Conservation (phyloP, 2,113 vertebrate species). For the Ctenomys sociabilis region DNA sequence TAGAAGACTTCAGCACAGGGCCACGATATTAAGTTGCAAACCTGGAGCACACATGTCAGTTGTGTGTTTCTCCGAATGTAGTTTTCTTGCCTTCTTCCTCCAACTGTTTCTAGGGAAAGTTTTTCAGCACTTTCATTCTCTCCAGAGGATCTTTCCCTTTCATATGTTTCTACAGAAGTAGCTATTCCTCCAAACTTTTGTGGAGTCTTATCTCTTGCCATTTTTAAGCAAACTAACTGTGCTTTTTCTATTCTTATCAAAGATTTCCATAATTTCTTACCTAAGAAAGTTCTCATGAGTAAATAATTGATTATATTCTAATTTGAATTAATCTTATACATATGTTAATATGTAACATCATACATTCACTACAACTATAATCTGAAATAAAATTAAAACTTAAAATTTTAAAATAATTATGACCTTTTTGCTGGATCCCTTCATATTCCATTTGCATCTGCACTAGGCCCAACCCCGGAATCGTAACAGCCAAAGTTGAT, state of each 20-base stretch:
- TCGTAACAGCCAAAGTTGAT: neutral
- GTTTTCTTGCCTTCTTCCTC: neutral
- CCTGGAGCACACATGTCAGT: neutral
- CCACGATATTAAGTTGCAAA: neutral
- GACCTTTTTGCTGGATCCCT: neutral
- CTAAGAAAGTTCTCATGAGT: neutral
- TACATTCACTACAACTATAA: neutral
- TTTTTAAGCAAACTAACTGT: neutral
- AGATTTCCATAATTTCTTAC: neutral
- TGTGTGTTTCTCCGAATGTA: neutral
- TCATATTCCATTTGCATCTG: neutral
- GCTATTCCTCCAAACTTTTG: neutral
- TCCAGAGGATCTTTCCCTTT: neutral
- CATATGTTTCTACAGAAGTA: neutral
- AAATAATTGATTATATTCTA: neutral
- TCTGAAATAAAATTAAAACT: neutral
- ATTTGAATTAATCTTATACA: neutral
- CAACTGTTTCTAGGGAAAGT: neutral
- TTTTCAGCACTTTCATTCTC: neutral
- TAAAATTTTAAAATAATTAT: slow-evolving; percentile 11
- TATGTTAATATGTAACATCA: neutral
- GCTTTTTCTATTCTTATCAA: neutral
- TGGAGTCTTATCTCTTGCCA: neutral
- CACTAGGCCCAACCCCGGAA: neutral
- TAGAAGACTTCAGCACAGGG: neutral